Evolutionary conservation across 2,113 vertebrate genomes (phyloP), one percentile per base, ranked within the genome.

Genomic region (Aix galericulata): DNA sequence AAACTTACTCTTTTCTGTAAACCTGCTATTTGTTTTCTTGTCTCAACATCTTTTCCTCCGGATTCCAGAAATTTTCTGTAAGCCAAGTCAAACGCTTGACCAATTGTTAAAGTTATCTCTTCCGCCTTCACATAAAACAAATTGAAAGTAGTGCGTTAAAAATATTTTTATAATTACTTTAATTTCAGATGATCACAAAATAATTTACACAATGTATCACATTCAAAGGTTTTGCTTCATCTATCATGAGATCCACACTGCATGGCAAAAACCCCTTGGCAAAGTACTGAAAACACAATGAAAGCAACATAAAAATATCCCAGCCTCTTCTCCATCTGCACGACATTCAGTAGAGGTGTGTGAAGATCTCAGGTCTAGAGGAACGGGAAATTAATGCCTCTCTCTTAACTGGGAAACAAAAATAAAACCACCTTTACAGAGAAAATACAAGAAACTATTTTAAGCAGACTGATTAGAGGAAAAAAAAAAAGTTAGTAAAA

Each of bases 51-150:
- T 98, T 99, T 99, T 94, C 99, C 99, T 95, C 99, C 99, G 0
- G 99, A 99, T 97, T 99, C 99, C 96, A 99, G 98, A 96, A 99
- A 99, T 96, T 99, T 99, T 97, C 99, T 99, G 97, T 99, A 99
- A 68, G 99, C 99, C 97, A 99, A 97, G 97, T 99, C 99, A 93
- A 99, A 99, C 3, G 99, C 99, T 98, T 99, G 99, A 25, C 99
- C 99, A 79, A 99, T 99, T 59, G 99, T 99, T 92, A 99, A 98
- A 84, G 99, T 99, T 94, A 99, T 99, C 96, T 99, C 99, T 93
- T 99, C 99, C 1, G 99, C 99, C 99, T 98, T 97, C 71, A 94
- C 60, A 89, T 36, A 96, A 95, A 97, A 96, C 56, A 95, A 97
- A 96, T 29, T 58, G 56, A 95, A 81, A 87, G 96, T 88, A 96